Conservation (phyloP, 2,797 vertebrate species). For the Eulemur albifrons region DNA sequence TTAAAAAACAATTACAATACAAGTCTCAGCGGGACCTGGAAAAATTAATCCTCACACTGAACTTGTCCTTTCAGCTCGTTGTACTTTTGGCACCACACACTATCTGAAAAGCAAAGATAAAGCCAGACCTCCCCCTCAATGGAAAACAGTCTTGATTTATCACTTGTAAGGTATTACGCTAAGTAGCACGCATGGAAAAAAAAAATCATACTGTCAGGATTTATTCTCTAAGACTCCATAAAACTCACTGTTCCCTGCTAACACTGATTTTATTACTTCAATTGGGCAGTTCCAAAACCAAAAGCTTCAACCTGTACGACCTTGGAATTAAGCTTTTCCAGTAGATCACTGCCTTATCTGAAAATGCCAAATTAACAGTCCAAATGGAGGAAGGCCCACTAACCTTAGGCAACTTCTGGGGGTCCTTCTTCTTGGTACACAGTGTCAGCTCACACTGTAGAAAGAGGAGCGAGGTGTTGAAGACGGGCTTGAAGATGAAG, state of each 20-base stretch:
- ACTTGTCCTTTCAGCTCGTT: slow-evolving; percentile 13
- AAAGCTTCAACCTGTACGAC: slow-evolving; percentile 34
- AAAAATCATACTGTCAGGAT: slow-evolving; percentile 67
- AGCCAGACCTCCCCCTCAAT: slow-evolving; percentile 51
- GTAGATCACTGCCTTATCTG: neutral
- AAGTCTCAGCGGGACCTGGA: slow-evolving; percentile 46
- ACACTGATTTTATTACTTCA: slow-evolving; percentile 17
- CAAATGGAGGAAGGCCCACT: slow-evolving; percentile 50
- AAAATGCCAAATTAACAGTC: slow-evolving; percentile 12
- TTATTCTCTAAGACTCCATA: slow-evolving; percentile 31
- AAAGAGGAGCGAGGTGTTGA: slow-evolving; percentile 90
- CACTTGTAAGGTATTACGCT: neutral
- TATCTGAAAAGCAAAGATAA: slow-evolving; percentile 56
- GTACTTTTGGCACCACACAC: slow-evolving; percentile 32
- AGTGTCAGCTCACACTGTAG: slow-evolving; percentile 95
- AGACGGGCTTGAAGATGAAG: slow-evolving; percentile 92
- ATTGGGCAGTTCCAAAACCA: neutral
- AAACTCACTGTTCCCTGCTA: slow-evolving; percentile 55
- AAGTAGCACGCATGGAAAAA: slow-evolving; percentile 54
- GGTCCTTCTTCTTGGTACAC: slow-evolving; percentile 86
- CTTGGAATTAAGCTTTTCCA: neutral
- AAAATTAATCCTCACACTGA: slow-evolving; percentile 70
- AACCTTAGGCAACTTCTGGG: slow-evolving; percentile 88
- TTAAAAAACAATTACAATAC: slow-evolving; percentile 73
- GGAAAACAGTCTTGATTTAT: slow-evolving; percentile 76